Evolutionary conservation across 2,113 vertebrate species (phyloP).

Genomic region (Maccullochella peelii): DNA sequence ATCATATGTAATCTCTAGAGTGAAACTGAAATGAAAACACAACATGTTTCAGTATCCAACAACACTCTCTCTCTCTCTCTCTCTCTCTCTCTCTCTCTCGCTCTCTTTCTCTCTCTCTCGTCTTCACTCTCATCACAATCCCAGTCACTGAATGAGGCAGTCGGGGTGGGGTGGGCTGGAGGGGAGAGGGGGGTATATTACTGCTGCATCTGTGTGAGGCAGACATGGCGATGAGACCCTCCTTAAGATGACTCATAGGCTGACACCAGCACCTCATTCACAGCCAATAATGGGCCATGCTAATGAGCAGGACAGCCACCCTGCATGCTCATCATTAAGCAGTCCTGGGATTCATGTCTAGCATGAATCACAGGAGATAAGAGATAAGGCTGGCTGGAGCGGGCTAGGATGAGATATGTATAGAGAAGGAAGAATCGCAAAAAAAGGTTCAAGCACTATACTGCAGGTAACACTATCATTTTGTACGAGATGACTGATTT

Average conservation of each 20-base stretch:
- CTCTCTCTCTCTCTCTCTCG: slow-evolving; percentile 4
- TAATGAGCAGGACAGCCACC: slow-evolving; percentile 83
- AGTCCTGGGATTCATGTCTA: slow-evolving; percentile 68
- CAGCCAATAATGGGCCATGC: slow-evolving; percentile 84
- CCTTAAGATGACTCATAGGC: slow-evolving; percentile 81
- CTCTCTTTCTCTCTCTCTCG: slow-evolving; percentile 10
- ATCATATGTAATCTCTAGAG: slow-evolving; percentile 72
- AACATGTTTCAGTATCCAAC: slow-evolving; percentile 45
- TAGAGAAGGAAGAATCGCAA: neutral
- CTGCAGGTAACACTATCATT: neutral
- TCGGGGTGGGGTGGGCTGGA: slow-evolving; percentile 18
- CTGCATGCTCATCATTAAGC: slow-evolving; percentile 76
- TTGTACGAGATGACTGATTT: slow-evolving; percentile 6
- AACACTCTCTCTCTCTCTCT: slow-evolving; percentile 29
- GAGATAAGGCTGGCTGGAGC: slow-evolving; percentile 54
- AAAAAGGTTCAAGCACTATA: neutral
- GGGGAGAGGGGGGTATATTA: slow-evolving; percentile 8
- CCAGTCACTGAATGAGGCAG: slow-evolving; percentile 54
- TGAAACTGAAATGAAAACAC: slow-evolving; percentile 60
- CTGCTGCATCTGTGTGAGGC: slow-evolving; percentile 58
- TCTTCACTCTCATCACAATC: slow-evolving; percentile 23
- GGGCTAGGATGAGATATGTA: neutral
- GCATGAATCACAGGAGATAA: no score
- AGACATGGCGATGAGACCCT: slow-evolving; percentile 77
- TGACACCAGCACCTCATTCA: slow-evolving; percentile 85